Evolutionary conservation across 2,888 invertebrate genomes (phyloP).

Genomic region (Onthophagus sagittarius): DNA sequence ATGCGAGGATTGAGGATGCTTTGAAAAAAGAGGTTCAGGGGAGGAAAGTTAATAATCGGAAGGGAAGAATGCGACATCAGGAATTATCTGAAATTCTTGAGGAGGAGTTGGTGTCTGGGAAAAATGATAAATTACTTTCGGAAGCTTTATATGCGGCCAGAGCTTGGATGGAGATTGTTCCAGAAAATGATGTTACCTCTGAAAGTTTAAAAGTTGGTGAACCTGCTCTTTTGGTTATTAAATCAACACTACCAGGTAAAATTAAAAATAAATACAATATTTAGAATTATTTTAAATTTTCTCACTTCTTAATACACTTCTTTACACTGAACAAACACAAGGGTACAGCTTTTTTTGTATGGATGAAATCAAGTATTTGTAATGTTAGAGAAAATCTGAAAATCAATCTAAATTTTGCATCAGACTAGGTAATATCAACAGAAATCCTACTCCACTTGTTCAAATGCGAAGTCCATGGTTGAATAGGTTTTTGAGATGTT

Average conservation of each 20-base stretch:
- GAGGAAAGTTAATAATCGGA: slow-evolving; percentile 30
- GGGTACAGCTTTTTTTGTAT: too few species aligned
- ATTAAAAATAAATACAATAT: neutral
- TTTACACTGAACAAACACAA: too few species aligned
- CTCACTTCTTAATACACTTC: too few species aligned
- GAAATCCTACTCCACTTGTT: too few species aligned
- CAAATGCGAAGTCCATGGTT: too few species aligned
- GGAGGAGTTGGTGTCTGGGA: slow-evolving; percentile 34
- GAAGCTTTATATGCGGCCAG: slow-evolving; percentile 49
- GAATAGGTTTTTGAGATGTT: too few species aligned
- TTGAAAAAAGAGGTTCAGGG: slow-evolving; percentile 48
- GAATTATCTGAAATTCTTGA: slow-evolving; percentile 52
- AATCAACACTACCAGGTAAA: slow-evolving; percentile 61
- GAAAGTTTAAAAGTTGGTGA: slow-evolving; percentile 69
- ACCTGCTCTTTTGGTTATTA: slow-evolving; percentile 62
- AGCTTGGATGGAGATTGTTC: slow-evolving; percentile 67
- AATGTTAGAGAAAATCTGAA: too few species aligned
- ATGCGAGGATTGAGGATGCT: slow-evolving; percentile 54
- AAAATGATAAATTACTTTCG: slow-evolving; percentile 30
- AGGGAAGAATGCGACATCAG: slow-evolving; percentile 56
- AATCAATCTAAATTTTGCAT: neutral
- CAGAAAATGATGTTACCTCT: slow-evolving; percentile 46
- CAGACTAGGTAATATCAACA: neutral
- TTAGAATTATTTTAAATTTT: neutral
- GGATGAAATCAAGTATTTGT: too few species aligned